Evolutionary conservation across 1,140 invertebrate species (phyloP), one percentile per base, ranked within the genome.

Genomic region (Halyomorpha halys): DNA sequence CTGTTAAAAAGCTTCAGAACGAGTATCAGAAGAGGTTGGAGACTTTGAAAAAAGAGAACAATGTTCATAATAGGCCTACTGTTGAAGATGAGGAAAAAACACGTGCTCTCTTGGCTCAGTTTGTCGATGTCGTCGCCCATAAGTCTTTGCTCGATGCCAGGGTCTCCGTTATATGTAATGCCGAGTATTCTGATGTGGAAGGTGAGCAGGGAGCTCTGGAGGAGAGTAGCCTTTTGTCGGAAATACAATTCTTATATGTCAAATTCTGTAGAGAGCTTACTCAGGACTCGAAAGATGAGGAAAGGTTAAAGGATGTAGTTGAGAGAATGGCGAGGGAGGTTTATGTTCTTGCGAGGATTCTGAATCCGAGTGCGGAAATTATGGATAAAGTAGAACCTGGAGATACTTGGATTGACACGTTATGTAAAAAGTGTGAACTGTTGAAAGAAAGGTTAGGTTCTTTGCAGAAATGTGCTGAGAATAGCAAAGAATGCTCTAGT

Each of bases 61-160:
- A 51, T 16, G 9, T 44, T 13, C 44, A 44, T 60, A 64, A 39
- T 65, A 69, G 61, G 47, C 64, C 60, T 59, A 67, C 61, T 51
- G 67, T 65, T 64, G 69, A 72, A 21, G 69, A 64, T 67, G 75
- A 81, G 76, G 71, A 77, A 69, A 72, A 79, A 71, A 74, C 72
- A 0, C 77, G 78, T 45, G 78, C 77, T 27, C 72, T 85, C n/a
- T 71, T 89, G 65, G 75, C 77, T 21, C 82, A 86, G 71, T 86
- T 87, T 71, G 84, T 85, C 21, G 86, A 88, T 72, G 79, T 88
- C 49, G 78, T 87, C 44, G 86, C 86, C 30, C 85, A 87, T 65
- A 88, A 89, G 72, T 85, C 86, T 44, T 75, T 89, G 39, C 80
- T 89, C 23, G 86, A 89, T 73, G 84, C 86, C 34, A 79, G 85